phyloP scores from a whole-genome alignment of 2,888 invertebrate genomes.

The Lepetodrilus schrolli region DNA sequence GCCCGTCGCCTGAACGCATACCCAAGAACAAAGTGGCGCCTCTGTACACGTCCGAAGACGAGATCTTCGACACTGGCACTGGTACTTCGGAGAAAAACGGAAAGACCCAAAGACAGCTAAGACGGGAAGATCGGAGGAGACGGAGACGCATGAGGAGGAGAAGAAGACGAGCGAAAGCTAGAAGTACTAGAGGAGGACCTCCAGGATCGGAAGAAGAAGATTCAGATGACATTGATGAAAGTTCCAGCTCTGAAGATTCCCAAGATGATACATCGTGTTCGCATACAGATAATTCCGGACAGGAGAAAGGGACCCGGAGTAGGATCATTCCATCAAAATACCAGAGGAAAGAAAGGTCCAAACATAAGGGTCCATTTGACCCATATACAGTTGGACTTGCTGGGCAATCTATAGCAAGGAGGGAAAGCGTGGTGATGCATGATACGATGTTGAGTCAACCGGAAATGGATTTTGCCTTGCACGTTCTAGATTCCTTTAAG shows the following conservation, averaged over 20 bases:
- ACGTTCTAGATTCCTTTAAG: background rate
- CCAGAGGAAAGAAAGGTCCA: background rate
- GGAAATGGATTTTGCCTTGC: background rate
- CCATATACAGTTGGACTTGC: background rate
- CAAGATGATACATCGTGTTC: too few relatives aligned
- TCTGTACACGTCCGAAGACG: background rate
- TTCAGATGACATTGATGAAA: background rate
- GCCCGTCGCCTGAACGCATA: background rate
- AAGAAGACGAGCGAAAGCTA: background rate
- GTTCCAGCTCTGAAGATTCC: too few relatives aligned
- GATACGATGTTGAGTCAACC: background rate
- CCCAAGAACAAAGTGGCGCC: background rate
- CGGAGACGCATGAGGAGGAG: background rate
- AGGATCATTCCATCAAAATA: too few relatives aligned
- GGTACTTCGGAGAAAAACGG: background rate
- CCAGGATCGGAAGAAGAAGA: background rate
- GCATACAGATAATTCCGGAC: too few relatives aligned
- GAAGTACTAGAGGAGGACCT: too few relatives aligned
- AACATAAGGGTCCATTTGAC: background rate
- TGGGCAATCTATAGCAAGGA: background rate
- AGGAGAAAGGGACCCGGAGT: too few relatives aligned
- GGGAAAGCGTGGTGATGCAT: background rate
- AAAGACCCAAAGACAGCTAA: background rate
- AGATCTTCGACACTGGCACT: background rate
- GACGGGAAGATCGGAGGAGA: background rate